Evolutionary conservation across 2,888 invertebrate species (phyloP).

Genomic region (Desoria tigrina): DNA sequence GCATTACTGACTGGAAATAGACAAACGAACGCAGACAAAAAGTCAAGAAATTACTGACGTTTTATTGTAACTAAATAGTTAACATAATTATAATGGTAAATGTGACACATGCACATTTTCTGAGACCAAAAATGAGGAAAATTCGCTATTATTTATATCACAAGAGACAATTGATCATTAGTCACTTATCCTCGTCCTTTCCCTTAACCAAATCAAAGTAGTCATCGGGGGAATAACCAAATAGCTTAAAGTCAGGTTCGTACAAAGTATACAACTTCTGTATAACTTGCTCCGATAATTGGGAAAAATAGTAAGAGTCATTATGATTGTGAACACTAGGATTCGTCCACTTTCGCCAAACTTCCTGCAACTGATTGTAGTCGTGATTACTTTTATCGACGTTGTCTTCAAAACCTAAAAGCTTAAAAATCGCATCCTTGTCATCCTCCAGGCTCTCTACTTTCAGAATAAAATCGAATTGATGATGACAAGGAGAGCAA

Average conservation of each 20-base stretch:
- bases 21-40: not conserved
- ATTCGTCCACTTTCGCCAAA: conserved; percentile 48
- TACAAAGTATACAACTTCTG: conserved; percentile 38
- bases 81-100: no score
- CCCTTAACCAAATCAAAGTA: conserved; percentile 30
- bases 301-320: conserved; percentile 39
- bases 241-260: conserved; percentile 44
- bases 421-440: conserved; percentile 36
- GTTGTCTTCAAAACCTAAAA: conserved; percentile 20
- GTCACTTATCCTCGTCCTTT: not conserved
- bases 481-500: conserved; percentile 45
- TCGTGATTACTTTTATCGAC: conserved; percentile 7
- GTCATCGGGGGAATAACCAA: conserved; percentile 37
- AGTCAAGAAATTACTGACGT: not conserved
- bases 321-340: conserved; percentile 22
- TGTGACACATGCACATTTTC: no score
- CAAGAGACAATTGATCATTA: no score
- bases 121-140: no score
- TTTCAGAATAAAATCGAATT: conserved; percentile 48
- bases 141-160: no score
- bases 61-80: not conserved
- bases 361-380: conserved; percentile 33
- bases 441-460: conserved; percentile 46
- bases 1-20: no score
- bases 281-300: conserved; percentile 31